phyloP scores from a whole-genome alignment of 2,113 vertebrate species.

The Engraulis encrasicolus region DNA sequence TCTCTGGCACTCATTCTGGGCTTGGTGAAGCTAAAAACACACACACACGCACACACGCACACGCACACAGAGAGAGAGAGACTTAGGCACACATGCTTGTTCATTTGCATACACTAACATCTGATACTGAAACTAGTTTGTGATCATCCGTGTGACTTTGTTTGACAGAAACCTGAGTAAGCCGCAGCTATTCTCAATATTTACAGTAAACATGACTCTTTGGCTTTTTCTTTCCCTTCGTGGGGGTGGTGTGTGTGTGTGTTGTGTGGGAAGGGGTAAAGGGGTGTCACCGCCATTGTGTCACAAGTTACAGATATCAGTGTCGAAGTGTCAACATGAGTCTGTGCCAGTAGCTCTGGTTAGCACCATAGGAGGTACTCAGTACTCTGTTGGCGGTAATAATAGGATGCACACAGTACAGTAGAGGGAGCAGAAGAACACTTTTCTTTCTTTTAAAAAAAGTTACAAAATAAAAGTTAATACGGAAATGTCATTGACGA shows the following conservation, averaged over 20 bases:
- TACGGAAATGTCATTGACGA: too few species aligned
- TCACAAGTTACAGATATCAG: not conserved
- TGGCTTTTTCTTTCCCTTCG: too few species aligned
- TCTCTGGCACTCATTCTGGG: slow-evolving; percentile 88
- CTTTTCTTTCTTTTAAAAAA: not conserved
- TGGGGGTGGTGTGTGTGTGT: too few species aligned
- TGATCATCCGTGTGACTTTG: not conserved
- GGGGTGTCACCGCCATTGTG: not conserved
- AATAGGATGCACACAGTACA: too few species aligned
- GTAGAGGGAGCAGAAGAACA: not conserved
- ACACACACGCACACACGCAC: slow-evolving; percentile 37
- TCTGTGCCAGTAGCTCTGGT: too few species aligned
- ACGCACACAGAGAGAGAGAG: not conserved
- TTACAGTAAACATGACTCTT: not conserved
- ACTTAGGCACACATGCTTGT: not conserved
- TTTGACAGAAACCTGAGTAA: not conserved
- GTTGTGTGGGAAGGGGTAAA: not conserved
- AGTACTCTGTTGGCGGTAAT: too few species aligned
- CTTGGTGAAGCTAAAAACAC: slow-evolving; percentile 82
- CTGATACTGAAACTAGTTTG: not conserved
- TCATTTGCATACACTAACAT: not conserved
- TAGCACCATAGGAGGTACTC: too few species aligned
- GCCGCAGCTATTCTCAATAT: slow-evolving; percentile 10
- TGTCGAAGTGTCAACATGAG: not conserved
- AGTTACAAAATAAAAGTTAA: not conserved